A percentile compares a stretch with the other conserved stretches of the same genome.
Evolutionary conservation across 2,888 invertebrate genomes (phyloP).

Genomic region (Sarcophaga rosellei): DNA sequence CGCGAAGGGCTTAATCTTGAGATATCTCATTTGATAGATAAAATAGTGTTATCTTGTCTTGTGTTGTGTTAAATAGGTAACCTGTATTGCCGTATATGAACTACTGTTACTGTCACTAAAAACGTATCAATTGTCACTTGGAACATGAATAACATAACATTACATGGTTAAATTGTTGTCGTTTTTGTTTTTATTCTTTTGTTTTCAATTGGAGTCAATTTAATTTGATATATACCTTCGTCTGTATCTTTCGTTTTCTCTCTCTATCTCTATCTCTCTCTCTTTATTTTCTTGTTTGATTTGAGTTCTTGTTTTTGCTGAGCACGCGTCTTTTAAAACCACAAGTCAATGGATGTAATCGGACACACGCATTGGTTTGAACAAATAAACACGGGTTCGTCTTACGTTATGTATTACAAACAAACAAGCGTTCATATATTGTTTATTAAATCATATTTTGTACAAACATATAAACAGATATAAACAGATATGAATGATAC

Average conservation of each 20-base stretch:
- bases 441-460: slow-evolving; percentile 21
- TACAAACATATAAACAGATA: not conserved
- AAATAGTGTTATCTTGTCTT: too few relatives aligned
- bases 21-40: too few relatives aligned
- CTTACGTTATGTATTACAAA: not conserved
- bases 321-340: slow-evolving; percentile 59
- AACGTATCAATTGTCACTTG: slow-evolving; percentile 46
- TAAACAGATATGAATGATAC: not conserved
- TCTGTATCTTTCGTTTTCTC: not conserved
- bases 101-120: not conserved
- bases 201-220: slow-evolving; percentile 34
- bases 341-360: slow-evolving; percentile 46
- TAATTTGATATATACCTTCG: not conserved
- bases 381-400: slow-evolving; percentile 22
- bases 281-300: slow-evolving; percentile 34
- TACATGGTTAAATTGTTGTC: slow-evolving; percentile 50
- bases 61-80: not conserved
- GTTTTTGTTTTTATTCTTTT: slow-evolving; percentile 28
- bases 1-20: too few relatives aligned
- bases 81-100: not conserved
- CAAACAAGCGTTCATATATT: not conserved
- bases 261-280: not conserved
- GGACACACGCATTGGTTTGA: slow-evolving; percentile 55
- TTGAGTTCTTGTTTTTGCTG: slow-evolving; percentile 49
- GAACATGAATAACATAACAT: slow-evolving; percentile 57